phyloP scores from a whole-genome alignment of 2,888 invertebrate genomes.

The Mesorhabditis spiculigera region DNA sequence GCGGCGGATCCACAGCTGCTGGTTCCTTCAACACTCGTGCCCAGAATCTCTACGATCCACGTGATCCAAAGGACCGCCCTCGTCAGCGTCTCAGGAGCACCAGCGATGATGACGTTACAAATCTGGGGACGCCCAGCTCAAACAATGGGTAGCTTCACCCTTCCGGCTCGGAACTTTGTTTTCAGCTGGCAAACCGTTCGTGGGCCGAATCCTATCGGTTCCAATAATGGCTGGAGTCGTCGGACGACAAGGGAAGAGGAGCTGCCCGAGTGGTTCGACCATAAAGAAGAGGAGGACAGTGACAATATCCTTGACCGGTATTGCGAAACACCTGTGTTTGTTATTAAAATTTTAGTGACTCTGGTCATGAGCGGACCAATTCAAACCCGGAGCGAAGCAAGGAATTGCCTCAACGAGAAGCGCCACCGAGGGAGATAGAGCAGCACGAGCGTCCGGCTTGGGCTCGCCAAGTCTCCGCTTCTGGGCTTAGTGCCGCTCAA shows the following conservation, averaged over 20 bases:
- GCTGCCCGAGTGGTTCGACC: slow-evolving; percentile 25
- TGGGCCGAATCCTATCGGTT: background rate
- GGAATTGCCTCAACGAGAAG: background rate
- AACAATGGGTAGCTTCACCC: background rate
- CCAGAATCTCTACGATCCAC: slow-evolving; percentile 38
- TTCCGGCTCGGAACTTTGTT: background rate
- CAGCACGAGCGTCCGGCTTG: slow-evolving; percentile 6
- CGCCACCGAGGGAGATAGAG: background rate
- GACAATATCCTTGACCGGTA: background rate
- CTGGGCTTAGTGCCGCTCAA: background rate
- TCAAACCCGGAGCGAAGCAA: background rate
- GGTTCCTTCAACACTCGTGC: slow-evolving; percentile 39
- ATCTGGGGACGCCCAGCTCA: background rate
- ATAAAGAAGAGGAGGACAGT: slow-evolving; percentile 13
- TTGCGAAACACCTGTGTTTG: background rate
- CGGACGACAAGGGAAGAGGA: slow-evolving; percentile 3
- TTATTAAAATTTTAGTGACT: background rate
- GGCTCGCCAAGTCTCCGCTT: slow-evolving; percentile 7
- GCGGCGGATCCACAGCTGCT: slow-evolving; percentile 33
- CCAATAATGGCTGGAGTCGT: background rate
- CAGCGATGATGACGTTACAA: slow-evolving; percentile 22
- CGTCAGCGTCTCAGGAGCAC: slow-evolving; percentile 29
- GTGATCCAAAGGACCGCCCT: slow-evolving; percentile 29
- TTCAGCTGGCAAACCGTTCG: slow-evolving; percentile 4
- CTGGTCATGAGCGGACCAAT: background rate